Percentiles rank a stretch among this genome's conserved stretches.
phyloP scores from a whole-genome alignment of 2,113 vertebrate genomes.

The Indicator indicator region DNA sequence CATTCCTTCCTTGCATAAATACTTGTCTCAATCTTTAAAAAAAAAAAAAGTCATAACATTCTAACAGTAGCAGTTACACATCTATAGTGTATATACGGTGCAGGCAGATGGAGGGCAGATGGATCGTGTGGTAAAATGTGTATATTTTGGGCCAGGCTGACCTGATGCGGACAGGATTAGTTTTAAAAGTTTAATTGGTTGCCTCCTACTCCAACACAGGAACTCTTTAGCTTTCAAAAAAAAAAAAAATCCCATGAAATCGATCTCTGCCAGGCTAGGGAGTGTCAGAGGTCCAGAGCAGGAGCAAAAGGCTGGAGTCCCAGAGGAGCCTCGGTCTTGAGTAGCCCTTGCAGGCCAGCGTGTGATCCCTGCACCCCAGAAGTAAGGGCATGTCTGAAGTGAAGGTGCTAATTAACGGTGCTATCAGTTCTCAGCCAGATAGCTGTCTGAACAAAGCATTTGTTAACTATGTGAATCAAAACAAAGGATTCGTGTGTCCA shows the following conservation, averaged over 20 bases:
- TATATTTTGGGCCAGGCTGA: background rate
- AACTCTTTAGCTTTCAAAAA: background rate
- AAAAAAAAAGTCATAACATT: background rate
- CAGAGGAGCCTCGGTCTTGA: fast-evolving
- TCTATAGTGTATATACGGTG: too few species aligned
- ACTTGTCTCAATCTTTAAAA: background rate
- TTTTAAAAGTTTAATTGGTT: background rate
- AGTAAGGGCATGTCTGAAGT: background rate
- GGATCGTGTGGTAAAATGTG: background rate
- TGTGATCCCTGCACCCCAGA: background rate
- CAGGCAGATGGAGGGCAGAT: background rate
- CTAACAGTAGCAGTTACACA: background rate
- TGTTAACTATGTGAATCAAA: background rate
- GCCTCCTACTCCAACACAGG: background rate
- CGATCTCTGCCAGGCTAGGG: background rate
- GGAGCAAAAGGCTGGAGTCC: background rate
- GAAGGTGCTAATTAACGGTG: background rate
- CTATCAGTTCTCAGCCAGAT: background rate
- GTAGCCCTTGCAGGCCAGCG: background rate
- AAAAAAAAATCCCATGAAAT: background rate
- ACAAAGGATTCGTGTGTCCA: background rate
- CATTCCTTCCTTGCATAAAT: background rate
- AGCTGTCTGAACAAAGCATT: background rate
- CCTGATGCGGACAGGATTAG: background rate
- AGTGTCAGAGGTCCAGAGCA: background rate